A percentile compares a stretch with the other conserved stretches of the same genome.
Conservation (phyloP, 2,888 invertebrate species). For the Ramazzottius varieornatus region DNA sequence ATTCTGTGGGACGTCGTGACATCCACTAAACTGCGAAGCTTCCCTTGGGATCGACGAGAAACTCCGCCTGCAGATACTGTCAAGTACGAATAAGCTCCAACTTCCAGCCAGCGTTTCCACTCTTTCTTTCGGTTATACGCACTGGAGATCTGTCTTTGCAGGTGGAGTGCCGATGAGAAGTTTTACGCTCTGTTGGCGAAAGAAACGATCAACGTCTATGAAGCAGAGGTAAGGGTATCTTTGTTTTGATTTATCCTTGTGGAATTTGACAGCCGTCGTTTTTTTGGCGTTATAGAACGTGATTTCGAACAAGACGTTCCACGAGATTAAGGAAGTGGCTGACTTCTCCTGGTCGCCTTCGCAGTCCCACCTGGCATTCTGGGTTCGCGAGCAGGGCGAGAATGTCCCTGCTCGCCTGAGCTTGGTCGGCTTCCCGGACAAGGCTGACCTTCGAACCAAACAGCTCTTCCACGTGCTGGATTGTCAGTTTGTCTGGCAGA, state of each 20-base stretch:
- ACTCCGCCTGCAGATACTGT: neutral
- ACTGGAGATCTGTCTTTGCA: constrained; percentile 10
- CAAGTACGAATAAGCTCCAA: neutral
- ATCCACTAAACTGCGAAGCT: neutral
- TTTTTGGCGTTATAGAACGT: neutral
- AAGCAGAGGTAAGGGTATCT: constrained; percentile 43
- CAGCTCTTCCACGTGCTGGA: constrained; percentile 93
- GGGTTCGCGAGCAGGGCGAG: constrained; percentile 63
- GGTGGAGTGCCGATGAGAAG: constrained; percentile 79
- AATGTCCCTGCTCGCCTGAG: constrained; percentile 72
- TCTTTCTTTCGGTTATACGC: no score
- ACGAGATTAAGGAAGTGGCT: constrained; percentile 28
- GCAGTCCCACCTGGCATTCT: constrained; percentile 80
- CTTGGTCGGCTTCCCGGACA: constrained; percentile 56
- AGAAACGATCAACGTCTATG: constrained; percentile 63
- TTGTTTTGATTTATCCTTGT: neutral
- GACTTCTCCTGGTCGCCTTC: constrained; percentile 97
- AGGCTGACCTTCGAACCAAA: constrained; percentile 51
- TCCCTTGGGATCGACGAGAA: neutral
- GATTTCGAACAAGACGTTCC: constrained; percentile 6
- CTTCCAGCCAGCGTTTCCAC: no score
- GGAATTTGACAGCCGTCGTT: neutral
- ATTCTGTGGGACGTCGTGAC: constrained; percentile 3
- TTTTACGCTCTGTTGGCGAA: constrained; percentile 67
- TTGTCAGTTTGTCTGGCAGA: constrained; percentile 97